phyloP scores from a whole-genome alignment of 2,888 invertebrate species.

The Eilema griseolum region DNA sequence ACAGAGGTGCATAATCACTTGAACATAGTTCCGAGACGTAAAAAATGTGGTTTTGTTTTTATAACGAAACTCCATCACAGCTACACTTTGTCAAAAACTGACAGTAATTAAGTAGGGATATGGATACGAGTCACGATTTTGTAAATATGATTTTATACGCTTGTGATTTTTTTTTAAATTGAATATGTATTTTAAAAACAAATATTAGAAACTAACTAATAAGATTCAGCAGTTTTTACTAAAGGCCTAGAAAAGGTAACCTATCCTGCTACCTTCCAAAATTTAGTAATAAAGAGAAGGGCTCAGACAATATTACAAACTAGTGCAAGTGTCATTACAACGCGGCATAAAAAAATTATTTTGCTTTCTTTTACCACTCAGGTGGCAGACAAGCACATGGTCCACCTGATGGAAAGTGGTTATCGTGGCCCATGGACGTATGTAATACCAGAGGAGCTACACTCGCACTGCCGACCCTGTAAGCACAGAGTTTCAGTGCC shows the following conservation, averaged over 20 bases:
- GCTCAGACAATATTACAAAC: too few species aligned
- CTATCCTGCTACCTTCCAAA: background rate
- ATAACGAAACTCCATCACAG: slow-evolving; percentile 27
- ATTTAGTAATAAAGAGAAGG: too few species aligned
- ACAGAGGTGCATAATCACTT: slow-evolving; percentile 62
- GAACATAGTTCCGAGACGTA: slow-evolving; percentile 30
- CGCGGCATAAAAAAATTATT: too few species aligned
- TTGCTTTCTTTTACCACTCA: too few species aligned
- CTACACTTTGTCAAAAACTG: slow-evolving; percentile 40
- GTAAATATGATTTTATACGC: background rate
- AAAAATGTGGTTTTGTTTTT: slow-evolving; percentile 43
- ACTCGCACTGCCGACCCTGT: too few species aligned
- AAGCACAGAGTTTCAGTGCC: too few species aligned
- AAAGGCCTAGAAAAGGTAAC: background rate
- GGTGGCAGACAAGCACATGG: too few species aligned
- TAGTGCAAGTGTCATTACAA: too few species aligned
- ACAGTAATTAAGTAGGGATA: slow-evolving; percentile 36
- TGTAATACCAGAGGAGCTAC: too few species aligned
- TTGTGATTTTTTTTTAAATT: background rate
- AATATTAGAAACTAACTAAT: background rate
- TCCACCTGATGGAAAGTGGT: too few species aligned
- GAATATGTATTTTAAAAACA: background rate
- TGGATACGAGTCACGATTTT: slow-evolving; percentile 11
- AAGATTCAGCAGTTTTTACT: too few species aligned
- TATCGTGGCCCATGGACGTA: too few species aligned